phyloP scores from a whole-genome alignment of 2,113 vertebrate genomes.

The Scolopax mira region DNA sequence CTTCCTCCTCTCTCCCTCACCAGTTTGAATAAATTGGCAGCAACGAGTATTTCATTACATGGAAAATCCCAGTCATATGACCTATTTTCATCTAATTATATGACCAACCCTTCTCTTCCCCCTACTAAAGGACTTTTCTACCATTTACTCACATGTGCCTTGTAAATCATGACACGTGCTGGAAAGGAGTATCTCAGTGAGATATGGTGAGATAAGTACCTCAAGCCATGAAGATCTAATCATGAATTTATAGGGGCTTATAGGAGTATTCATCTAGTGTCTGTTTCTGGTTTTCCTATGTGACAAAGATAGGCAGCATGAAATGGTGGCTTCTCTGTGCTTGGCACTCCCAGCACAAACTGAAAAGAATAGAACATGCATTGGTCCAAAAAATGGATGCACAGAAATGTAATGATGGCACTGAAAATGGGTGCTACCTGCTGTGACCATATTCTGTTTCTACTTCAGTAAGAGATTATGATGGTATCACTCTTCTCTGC shows the following conservation, averaged over 20 bases:
- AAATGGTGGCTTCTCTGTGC: not conserved
- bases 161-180: not conserved
- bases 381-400: not conserved
- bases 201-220: not conserved
- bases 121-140: not conserved
- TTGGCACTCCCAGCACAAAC: not conserved
- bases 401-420: not conserved
- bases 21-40: not conserved
- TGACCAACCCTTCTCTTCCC: not conserved
- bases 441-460: not conserved
- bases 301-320: not conserved
- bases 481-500: not conserved
- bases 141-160: not conserved
- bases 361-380: not conserved
- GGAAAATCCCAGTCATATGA: not conserved
- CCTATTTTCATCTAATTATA: not conserved
- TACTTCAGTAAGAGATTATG: not conserved
- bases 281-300: not conserved
- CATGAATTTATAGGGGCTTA: not conserved
- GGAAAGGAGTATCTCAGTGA: not conserved
- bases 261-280: not conserved
- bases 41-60: not conserved
- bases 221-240: not conserved
- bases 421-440: not conserved
- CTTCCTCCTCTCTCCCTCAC: not conserved